Conservation (phyloP, 2,113 vertebrate species). For the Malurus melanocephalus region DNA sequence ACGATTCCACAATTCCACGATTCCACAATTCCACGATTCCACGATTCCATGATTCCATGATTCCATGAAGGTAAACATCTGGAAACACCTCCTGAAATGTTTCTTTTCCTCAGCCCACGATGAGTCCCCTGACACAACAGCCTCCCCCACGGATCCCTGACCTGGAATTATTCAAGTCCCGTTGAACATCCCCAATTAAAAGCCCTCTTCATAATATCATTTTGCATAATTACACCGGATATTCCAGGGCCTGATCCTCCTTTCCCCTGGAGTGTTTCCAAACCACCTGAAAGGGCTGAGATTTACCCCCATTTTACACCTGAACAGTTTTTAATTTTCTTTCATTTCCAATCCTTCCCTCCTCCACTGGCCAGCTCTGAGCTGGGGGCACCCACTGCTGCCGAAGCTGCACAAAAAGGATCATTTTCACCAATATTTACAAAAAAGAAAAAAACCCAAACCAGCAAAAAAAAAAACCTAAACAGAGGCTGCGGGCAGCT, state of each 20-base stretch:
- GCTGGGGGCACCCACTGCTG: background rate
- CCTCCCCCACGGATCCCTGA: background rate
- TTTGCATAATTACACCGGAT: background rate
- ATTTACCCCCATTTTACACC: background rate
- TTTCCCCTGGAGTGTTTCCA: background rate
- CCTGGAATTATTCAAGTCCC: background rate
- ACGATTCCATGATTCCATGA: too few species aligned
- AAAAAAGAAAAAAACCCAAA: too few species aligned
- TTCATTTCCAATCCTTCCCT: background rate
- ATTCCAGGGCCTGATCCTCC: background rate
- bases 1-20: too few species aligned
- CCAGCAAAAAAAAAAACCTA: background rate
- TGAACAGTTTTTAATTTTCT: background rate
- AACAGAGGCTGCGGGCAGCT: constrained; percentile 54
- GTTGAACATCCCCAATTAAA: background rate
- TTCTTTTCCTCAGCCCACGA: background rate
- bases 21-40: too few species aligned
- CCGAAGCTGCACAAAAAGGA: background rate
- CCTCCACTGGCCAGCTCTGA: background rate
- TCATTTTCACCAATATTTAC: background rate
- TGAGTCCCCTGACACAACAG: background rate
- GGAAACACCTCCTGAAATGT: background rate
- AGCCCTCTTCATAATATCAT: background rate
- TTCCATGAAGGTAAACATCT: background rate
- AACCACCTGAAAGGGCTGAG: background rate